These are phyloP conservation scores for Clamator glandarius DNA, from an alignment of 2,797 vertebrate species.

Conservation along the genomic window DNA sequence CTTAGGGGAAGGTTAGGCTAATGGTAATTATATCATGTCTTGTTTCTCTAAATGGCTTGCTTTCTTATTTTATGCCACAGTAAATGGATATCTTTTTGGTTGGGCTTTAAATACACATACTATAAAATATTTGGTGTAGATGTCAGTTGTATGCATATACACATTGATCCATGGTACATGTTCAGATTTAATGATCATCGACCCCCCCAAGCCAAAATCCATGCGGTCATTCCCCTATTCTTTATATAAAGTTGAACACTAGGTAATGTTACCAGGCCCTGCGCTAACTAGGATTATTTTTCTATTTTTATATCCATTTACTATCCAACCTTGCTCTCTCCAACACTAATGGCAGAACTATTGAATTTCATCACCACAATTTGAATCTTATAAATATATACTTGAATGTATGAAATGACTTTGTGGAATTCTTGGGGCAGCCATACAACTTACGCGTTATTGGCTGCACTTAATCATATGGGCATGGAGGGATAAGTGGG, in stretches of 20 bases:
- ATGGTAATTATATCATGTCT: background rate
- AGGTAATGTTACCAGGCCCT: background rate
- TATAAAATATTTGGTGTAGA: background rate
- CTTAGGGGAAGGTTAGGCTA: background rate
- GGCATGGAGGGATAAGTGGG: accelerated
- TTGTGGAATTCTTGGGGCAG: background rate
- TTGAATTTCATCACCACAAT: background rate
- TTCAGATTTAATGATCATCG: background rate
- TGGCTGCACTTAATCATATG: background rate
- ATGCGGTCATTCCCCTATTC: background rate
- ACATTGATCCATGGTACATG: background rate
- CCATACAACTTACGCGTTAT: background rate
- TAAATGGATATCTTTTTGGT: background rate
- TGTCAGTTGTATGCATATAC: background rate
- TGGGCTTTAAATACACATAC: background rate
- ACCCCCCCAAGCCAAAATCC: background rate
- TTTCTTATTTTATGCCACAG: background rate
- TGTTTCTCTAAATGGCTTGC: background rate
- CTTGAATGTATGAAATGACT: background rate
- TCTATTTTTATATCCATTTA: background rate
- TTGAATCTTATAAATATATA: background rate
- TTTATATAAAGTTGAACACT: background rate
- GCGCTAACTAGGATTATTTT: background rate
- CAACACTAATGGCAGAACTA: background rate
- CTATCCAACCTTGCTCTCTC: background rate